Base-by-base conservation (phyloP, 2,888 invertebrate genomes). In the Acronicta alni region DNA sequence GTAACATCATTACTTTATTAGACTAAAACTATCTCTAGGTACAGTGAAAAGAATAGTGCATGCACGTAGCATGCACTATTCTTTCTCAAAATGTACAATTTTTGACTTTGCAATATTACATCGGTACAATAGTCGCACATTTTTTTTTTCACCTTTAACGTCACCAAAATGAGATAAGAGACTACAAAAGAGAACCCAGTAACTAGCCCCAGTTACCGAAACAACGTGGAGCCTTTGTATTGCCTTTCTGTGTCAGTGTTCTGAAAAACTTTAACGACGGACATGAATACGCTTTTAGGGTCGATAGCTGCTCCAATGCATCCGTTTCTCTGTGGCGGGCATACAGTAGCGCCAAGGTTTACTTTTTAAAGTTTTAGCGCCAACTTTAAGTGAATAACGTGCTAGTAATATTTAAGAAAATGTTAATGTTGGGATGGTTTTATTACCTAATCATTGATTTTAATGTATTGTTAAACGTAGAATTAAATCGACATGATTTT, bases 241-340 rank as follows among this genome's bases (percentile, higher is more conserved):
- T 57, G 61, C 53, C 55, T 67, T 58, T 67, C 54, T 43, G 52
- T 48, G 76, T 41, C 70, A 61, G 57, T 69, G 65, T 72, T 63
- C 69, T 70, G 72, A 75, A 86, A 88, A 88, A 89, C 83, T 87
- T 89, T 84, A 82, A 81, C 69, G 71, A 77, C 72, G 78, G 78
- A 89, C 90, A 90, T 77, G 89, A 84, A 85, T 89, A 88, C 82
- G 87, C 91, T 90, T 89, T 90, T 88, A 90, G 83, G 68, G 76
- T 80, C 77, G 77, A 82, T 77, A 71, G 72, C 67, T 77, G 78
- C 79, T 74, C 32, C 67, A 56, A 63, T 77, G 80, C 77, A 70
- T 66, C 59, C 52, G 52, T 41, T 30, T 52, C 62, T 53, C 57
- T 77, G 82, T 63, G 82, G 72, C 68, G 30, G 41, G 69, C 70